Conservation (phyloP, 2,888 invertebrate species). For the Leucoma salicis region DNA sequence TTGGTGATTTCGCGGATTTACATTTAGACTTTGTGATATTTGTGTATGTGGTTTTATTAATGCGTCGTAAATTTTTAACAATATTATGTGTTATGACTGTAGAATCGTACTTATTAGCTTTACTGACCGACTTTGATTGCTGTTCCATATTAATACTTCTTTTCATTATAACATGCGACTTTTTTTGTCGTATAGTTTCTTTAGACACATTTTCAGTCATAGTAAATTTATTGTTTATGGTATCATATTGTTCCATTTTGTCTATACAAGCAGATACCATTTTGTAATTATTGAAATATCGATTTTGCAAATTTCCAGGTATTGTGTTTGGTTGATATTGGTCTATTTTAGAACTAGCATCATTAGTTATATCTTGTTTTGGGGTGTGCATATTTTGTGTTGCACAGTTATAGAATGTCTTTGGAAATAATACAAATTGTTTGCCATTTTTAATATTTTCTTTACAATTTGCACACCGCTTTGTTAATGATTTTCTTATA, state of each 20-base stretch:
- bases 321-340: slow-evolving; percentile 26
- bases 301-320: slow-evolving; percentile 48
- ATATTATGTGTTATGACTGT: neutral
- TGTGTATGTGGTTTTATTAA: neutral
- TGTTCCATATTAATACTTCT: neutral
- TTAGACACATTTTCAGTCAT: slow-evolving; percentile 37
- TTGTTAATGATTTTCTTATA: slow-evolving; percentile 48
- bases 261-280: slow-evolving; percentile 33
- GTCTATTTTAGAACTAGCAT: slow-evolving; percentile 8
- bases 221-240: slow-evolving; percentile 34
- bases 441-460: slow-evolving; percentile 21
- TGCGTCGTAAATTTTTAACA: neutral
- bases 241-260: slow-evolving; percentile 15
- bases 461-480: slow-evolving; percentile 35
- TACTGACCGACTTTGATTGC: neutral
- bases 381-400: slow-evolving; percentile 26
- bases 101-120: neutral
- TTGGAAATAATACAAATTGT: slow-evolving; percentile 38
- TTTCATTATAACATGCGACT: neutral
- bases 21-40: neutral
- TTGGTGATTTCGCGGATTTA: no score
- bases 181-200: slow-evolving; percentile 2
- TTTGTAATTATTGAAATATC: slow-evolving; percentile 40
- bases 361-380: slow-evolving; percentile 10
- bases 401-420: slow-evolving; percentile 34